Percentiles rank a stretch among this genome's conserved stretches.
phyloP scores from a whole-genome alignment of 2,797 vertebrate genomes.

The Betta splendens region DNA sequence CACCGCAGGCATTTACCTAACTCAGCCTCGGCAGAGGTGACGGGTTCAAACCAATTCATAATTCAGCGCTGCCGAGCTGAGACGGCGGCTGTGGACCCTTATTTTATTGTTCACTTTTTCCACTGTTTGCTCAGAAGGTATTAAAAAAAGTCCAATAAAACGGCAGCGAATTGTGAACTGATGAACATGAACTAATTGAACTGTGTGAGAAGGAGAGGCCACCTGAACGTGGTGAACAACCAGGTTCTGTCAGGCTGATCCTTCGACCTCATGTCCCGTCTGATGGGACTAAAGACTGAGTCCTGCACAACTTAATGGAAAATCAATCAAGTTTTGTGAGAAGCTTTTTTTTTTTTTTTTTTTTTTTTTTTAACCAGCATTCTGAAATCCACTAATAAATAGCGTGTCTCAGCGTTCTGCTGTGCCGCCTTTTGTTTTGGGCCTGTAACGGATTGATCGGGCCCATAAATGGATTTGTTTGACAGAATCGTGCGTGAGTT shows the following conservation, averaged over 20 bases:
- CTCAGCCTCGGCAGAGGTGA: slow-evolving; percentile 55
- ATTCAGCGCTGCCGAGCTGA: slow-evolving; percentile 29
- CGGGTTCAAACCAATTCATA: slow-evolving; percentile 65
- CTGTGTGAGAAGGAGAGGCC: not conserved
- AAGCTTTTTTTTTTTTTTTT: too few relatives aligned
- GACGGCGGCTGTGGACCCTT: not conserved
- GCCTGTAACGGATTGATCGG: slow-evolving; percentile 28
- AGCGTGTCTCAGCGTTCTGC: slow-evolving; percentile 6
- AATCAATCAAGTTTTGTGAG: not conserved
- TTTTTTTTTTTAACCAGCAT: too few relatives aligned
- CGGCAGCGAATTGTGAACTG: not conserved
- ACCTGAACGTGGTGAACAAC: not conserved
- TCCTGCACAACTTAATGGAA: not conserved
- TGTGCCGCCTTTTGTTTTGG: slow-evolving; percentile 13
- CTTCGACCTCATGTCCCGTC: not conserved
- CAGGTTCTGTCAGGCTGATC: not conserved
- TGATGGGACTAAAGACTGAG: not conserved
- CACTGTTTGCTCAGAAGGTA: too few relatives aligned
- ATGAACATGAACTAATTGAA: not conserved
- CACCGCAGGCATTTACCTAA: slow-evolving; percentile 52
- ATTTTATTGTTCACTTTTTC: not conserved
- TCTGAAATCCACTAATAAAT: slow-evolving; percentile 5
- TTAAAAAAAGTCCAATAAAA: too few relatives aligned
- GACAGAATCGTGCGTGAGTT: slow-evolving; percentile 17
- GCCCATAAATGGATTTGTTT: slow-evolving; percentile 46